Percentiles rank a stretch among this genome's conserved stretches.
phyloP scores from a whole-genome alignment of 2,113 vertebrate genomes.

The Poecile atricapillus region DNA sequence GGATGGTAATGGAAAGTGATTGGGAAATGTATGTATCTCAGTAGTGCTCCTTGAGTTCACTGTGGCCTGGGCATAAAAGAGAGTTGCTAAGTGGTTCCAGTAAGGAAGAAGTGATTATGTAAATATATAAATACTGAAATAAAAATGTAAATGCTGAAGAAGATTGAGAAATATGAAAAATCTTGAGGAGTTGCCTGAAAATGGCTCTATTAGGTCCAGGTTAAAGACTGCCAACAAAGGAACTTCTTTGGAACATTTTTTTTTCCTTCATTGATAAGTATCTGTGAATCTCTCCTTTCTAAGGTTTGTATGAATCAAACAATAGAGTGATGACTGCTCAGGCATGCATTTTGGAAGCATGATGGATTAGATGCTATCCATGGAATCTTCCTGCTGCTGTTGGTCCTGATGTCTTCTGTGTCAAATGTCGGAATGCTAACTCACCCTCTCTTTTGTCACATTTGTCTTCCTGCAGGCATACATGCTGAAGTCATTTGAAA shows the following conservation, averaged over 20 bases:
- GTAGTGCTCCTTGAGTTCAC: not conserved
- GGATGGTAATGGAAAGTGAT: not conserved
- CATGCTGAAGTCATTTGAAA: slow-evolving; percentile 76
- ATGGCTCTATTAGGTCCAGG: not conserved
- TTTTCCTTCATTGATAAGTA: not conserved
- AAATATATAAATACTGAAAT: not conserved
- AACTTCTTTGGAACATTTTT: not conserved
- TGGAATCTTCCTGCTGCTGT: not conserved
- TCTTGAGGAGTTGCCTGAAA: not conserved
- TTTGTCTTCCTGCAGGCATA: slow-evolving; percentile 74
- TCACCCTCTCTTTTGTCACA: not conserved
- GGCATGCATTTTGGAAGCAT: not conserved
- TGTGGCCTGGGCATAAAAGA: not conserved
- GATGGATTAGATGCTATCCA: not conserved
- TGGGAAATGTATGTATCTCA: not conserved
- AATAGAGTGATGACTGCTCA: not conserved
- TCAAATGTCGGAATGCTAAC: not conserved
- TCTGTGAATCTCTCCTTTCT: not conserved
- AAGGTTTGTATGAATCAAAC: not conserved
- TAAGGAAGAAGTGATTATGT: not conserved
- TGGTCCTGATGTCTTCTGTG: not conserved
- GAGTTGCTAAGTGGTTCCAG: not conserved
- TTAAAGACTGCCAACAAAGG: not conserved
- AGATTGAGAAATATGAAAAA: not conserved
- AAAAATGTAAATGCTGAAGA: not conserved